Conservation (phyloP, 2,113 vertebrate species). For the Barbus barbus region DNA sequence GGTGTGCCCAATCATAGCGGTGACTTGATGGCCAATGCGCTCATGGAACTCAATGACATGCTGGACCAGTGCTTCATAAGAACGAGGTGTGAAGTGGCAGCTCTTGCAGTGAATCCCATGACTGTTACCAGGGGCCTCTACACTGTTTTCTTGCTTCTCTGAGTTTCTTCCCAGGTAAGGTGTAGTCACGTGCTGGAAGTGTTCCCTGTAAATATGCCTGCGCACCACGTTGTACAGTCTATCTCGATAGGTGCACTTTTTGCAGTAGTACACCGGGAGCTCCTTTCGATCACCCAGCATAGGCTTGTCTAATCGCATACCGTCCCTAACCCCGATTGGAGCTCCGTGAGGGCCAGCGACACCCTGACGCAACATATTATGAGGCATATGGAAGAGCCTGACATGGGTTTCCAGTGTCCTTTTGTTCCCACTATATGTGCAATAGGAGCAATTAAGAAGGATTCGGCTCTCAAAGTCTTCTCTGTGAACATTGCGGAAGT, state of each 20-base stretch:
- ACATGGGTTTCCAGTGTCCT: slow-evolving; percentile 96
- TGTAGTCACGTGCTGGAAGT: slow-evolving; percentile 95
- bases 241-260: slow-evolving; percentile 97
- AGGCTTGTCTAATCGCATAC: slow-evolving; percentile 79
- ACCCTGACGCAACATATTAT: slow-evolving; percentile 77
- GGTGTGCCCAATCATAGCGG: slow-evolving; percentile 97
- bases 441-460: slow-evolving; percentile 96
- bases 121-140: slow-evolving; percentile 78
- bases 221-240: slow-evolving; percentile 94
- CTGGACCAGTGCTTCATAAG: slow-evolving; percentile 94
- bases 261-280: slow-evolving; percentile 97
- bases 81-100: slow-evolving; percentile 94
- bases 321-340: slow-evolving; percentile 54
- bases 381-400: slow-evolving; percentile 95
- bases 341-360: slow-evolving; percentile 62
- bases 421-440: slow-evolving; percentile 94
- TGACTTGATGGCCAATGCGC: slow-evolving; percentile 93
- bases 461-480: slow-evolving; percentile 93
- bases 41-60: slow-evolving; percentile 97
- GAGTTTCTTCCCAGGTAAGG: slow-evolving; percentile 89
- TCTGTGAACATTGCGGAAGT: slow-evolving; percentile 97
- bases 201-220: slow-evolving; percentile 99
- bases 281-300: slow-evolving; percentile 85
- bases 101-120: slow-evolving; percentile 91
- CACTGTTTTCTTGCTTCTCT: slow-evolving; percentile 87